Base-by-base conservation (phyloP, 2,888 invertebrate species). In the Phyto melanocephala region DNA sequence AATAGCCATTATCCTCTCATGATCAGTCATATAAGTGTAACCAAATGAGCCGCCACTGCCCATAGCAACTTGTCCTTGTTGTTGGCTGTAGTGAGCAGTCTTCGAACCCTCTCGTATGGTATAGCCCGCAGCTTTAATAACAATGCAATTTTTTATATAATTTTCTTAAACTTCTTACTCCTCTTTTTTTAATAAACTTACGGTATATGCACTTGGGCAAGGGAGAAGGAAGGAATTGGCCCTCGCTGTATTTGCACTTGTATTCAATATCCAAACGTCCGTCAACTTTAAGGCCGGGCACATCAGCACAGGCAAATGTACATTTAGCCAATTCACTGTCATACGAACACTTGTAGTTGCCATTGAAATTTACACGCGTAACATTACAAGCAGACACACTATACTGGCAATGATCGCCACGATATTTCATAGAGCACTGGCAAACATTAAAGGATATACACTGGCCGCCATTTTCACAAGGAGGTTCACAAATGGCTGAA, bases 381-480 rank as follows among this genome's bases (percentile, higher is more conserved):
- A 90, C 88, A 84, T 90, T 90, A 72, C 90, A 90, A 22, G 86
- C 86, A 85, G 95, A 95, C 0, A 90, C 93, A 60, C 90, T 88
- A 63, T 88, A 88, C 86, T 91, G 90, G 74, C 91, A 91, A 47
- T 87, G 88, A 5, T 87, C 85, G 3, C 91, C 91, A 5, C 89
- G 93, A 86, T 92, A 95, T 1, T 93, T 93, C 83, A 93, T 92
- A 0, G 96, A 94, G 88, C 97, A 98, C 85, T 95, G 94, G 85
- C 97, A 98, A 1, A 93, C 92, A 87, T 97, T 95, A 10, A 94
- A 93, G 0, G 95, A 93, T 0, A 96, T 91, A 88, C 97, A 98
- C n/a, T 93, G 93, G 0, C 97, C 97, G 0, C 95, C 96, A 88
- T 97, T 96, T 80, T 92, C 89, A 87, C 97, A 98, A 0, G 94